Percentiles rank a stretch among this genome's conserved stretches.
These are phyloP conservation scores for Odontamblyopus rebecca DNA, from an alignment of 2,797 vertebrate genomes.

Conservation along the genomic window DNA sequence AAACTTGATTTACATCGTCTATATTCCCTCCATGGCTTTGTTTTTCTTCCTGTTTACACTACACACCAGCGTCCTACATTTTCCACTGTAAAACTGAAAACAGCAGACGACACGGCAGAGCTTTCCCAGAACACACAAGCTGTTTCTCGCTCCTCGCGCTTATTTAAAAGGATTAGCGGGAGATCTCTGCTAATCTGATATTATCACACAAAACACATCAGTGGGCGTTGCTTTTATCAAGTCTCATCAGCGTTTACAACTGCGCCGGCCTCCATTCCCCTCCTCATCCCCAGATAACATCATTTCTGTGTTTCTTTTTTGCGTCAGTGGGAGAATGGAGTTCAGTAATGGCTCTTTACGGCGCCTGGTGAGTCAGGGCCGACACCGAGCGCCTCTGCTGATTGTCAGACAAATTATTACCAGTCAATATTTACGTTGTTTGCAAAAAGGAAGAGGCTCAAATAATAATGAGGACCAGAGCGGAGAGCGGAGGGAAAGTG, in stretches of 20 bases:
- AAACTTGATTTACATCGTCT: not conserved
- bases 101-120: not conserved
- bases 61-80: not conserved
- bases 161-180: slow-evolving; percentile 50
- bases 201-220: slow-evolving; percentile 38
- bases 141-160: not conserved
- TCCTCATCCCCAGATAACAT: not conserved
- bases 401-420: slow-evolving; percentile 7
- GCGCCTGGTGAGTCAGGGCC: not conserved
- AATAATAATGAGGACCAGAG: slow-evolving; percentile 4
- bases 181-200: slow-evolving; percentile 29
- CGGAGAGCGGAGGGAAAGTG: not conserved
- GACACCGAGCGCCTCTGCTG: not conserved
- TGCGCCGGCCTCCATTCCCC: not conserved
- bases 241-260: not conserved
- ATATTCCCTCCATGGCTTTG: not conserved
- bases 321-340: not conserved
- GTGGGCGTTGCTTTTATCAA: slow-evolving; percentile 8
- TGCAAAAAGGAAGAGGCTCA: slow-evolving; percentile 15
- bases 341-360: not conserved
- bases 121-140: not conserved
- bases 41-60: not conserved
- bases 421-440: slow-evolving; percentile 6
- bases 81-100: not conserved
- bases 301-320: not conserved